phyloP scores from a whole-genome alignment of 2,113 vertebrate genomes.

The Beaufortia kweichowensis region DNA sequence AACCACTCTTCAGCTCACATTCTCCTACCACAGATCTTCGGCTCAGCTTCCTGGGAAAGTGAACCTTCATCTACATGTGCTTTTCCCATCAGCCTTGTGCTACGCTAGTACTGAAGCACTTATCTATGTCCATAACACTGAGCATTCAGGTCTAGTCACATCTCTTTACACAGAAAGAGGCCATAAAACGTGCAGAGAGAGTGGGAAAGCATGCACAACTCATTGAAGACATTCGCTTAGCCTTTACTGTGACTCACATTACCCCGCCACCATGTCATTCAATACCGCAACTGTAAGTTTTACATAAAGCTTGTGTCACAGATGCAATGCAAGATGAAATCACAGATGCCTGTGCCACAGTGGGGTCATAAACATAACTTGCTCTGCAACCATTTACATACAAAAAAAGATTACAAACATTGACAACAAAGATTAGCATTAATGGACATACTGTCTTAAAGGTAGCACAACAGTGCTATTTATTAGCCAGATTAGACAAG shows the following conservation, averaged over 20 bases:
- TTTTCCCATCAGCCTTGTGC: slow-evolving; percentile 72
- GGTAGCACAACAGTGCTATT: no score
- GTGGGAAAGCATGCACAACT: slow-evolving; percentile 66
- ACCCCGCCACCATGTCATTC: slow-evolving; percentile 72
- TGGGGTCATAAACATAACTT: slow-evolving; percentile 77
- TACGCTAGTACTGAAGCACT: slow-evolving; percentile 57
- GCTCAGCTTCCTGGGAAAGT: slow-evolving; percentile 59
- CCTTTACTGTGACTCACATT: slow-evolving; percentile 70
- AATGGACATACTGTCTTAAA: no score
- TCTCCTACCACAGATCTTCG: slow-evolving; percentile 22
- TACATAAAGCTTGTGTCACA: slow-evolving; percentile 80
- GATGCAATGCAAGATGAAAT: no score
- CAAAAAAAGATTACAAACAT: not conserved
- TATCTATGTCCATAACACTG: slow-evolving; percentile 71
- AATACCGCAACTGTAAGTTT: slow-evolving; percentile 80
- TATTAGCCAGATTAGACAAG: no score
- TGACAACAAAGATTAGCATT: no score
- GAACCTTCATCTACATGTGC: slow-evolving; percentile 70
- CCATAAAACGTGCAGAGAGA: slow-evolving; percentile 67
- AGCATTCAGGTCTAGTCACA: slow-evolving; percentile 72
- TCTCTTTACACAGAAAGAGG: slow-evolving; percentile 64
- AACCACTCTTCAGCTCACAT: slow-evolving; percentile 35
- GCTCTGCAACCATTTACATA: slow-evolving; percentile 59
- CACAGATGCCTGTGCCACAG: slow-evolving; percentile 77
- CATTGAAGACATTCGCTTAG: slow-evolving; percentile 68